These are phyloP conservation scores for Zoanthus solanderi DNA, from an alignment of 92 coral and sea anemone species.

Conservation along the genomic window DNA sequence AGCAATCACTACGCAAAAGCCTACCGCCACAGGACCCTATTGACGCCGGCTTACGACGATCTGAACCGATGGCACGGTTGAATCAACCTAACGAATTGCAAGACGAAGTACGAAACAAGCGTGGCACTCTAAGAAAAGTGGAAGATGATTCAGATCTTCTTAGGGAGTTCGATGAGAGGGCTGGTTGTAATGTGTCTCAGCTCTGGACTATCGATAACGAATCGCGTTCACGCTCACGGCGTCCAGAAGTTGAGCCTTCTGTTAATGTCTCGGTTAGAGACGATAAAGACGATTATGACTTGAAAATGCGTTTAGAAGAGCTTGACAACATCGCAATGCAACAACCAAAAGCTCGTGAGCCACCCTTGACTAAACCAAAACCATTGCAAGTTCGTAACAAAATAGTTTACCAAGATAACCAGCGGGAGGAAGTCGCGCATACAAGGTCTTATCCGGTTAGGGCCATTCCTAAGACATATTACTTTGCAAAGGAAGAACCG, in stretches of 20 bases:
- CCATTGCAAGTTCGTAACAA: conserved; percentile 74
- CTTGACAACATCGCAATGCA: conserved; percentile 67
- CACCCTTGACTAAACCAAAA: conserved; percentile 63
- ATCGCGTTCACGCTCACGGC: conserved; percentile 65
- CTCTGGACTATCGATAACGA: conserved; percentile 93
- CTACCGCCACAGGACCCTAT: conserved; percentile 60
- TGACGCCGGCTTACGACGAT: conserved; percentile 45
- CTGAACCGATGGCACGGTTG: conserved; percentile 52
- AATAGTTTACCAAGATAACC: conserved; percentile 69
- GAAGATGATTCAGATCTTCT: conserved; percentile 76
- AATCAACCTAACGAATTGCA: conserved; percentile 55
- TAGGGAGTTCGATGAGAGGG: conserved; percentile 76
- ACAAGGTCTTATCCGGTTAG: conserved; percentile 71
- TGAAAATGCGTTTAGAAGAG: conserved; percentile 72
- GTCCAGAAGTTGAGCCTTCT: conserved; percentile 65
- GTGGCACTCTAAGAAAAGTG: conserved; percentile 88
- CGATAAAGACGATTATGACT: conserved; percentile 53
- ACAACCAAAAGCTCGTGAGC: conserved; percentile 26
- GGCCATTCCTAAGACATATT: conserved; percentile 55
- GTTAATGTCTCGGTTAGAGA: conserved; percentile 66
- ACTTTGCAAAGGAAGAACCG: conserved; percentile 10
- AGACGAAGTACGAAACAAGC: conserved; percentile 66
- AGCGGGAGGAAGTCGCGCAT: conserved; percentile 70
- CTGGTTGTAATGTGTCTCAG: conserved; percentile 92
- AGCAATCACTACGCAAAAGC: conserved; percentile 79